Conservation (phyloP, 2,797 vertebrate genomes). For the Meda fulgida region DNA sequence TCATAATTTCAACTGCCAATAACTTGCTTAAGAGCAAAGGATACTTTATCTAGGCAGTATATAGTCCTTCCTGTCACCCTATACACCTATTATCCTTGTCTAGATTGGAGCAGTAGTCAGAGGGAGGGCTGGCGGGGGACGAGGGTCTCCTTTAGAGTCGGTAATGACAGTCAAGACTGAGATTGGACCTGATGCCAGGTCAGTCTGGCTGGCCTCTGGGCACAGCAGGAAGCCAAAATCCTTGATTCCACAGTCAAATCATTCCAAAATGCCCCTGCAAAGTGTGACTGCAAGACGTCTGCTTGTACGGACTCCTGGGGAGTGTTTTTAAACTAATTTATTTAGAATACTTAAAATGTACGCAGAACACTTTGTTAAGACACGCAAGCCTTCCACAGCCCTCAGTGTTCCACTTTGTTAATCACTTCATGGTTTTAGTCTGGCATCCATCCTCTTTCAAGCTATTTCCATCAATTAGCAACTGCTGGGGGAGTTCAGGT, state of each 20-base stretch:
- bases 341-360: slow-evolving; percentile 31
- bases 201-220: slow-evolving; percentile 41
- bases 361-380: slow-evolving; percentile 27
- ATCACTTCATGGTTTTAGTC: slow-evolving; percentile 16
- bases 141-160: slow-evolving; percentile 46
- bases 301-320: background rate
- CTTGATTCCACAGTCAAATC: slow-evolving; percentile 33
- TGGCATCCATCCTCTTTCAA: slow-evolving; percentile 25
- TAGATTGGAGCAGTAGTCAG: slow-evolving; percentile 20
- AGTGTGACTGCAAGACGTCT: slow-evolving; percentile 13
- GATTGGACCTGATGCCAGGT: slow-evolving; percentile 46
- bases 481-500: slow-evolving; percentile 34
- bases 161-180: slow-evolving; percentile 49
- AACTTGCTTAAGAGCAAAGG: slow-evolving; percentile 34
- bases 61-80: slow-evolving; percentile 21
- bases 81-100: slow-evolving; percentile 19
- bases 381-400: background rate
- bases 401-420: slow-evolving; percentile 26
- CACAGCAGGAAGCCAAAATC: slow-evolving; percentile 40
- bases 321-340: slow-evolving; percentile 31
- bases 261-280: slow-evolving; percentile 23
- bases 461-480: slow-evolving; percentile 43
- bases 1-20: slow-evolving; percentile 22
- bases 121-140: slow-evolving; percentile 30
- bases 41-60: slow-evolving; percentile 15